These are phyloP conservation scores for Trilocha varians DNA, from an alignment of 2,888 invertebrate species.

Conservation along the genomic window DNA sequence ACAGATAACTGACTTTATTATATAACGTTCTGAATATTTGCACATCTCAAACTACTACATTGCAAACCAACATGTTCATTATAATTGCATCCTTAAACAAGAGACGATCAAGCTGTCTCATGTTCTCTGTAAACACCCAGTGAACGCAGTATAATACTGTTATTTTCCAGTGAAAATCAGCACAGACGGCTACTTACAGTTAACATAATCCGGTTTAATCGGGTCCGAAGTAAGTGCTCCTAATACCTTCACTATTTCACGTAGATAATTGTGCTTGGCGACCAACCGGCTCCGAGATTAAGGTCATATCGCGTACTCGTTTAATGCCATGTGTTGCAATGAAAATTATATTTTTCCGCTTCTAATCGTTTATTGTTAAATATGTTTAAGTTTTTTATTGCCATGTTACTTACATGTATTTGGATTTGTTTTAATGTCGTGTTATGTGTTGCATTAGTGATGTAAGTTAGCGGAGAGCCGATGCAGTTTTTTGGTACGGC, in stretches of 20 bases:
- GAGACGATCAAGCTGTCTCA: neutral
- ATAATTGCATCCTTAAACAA: too few relatives aligned
- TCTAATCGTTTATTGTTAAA: too few relatives aligned
- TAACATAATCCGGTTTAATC: conserved; percentile 56
- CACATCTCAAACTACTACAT: too few relatives aligned
- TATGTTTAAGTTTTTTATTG: too few relatives aligned
- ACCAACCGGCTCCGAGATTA: conserved; percentile 43
- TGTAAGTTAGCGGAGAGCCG: too few relatives aligned
- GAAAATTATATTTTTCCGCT: conserved; percentile 4
- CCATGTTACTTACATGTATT: too few relatives aligned
- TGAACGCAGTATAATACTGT: conserved; percentile 25
- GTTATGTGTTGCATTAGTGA: too few relatives aligned
- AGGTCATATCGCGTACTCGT: conserved; percentile 30
- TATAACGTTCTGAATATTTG: too few relatives aligned
- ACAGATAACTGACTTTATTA: too few relatives aligned
- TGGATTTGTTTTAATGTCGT: too few relatives aligned
- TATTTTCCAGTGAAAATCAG: conserved; percentile 34
- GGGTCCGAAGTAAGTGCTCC: conserved; percentile 57
- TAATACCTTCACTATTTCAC: conserved; percentile 64
- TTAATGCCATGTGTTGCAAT: conserved; percentile 20
- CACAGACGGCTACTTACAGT: conserved; percentile 47
- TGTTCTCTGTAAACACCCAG: neutral
- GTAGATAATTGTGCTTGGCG: conserved; percentile 62
- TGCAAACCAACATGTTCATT: too few relatives aligned
- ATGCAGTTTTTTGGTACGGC: too few relatives aligned